Evolutionary conservation across 1,140 invertebrate genomes (phyloP).

Genomic region (Cylas formicarius): DNA sequence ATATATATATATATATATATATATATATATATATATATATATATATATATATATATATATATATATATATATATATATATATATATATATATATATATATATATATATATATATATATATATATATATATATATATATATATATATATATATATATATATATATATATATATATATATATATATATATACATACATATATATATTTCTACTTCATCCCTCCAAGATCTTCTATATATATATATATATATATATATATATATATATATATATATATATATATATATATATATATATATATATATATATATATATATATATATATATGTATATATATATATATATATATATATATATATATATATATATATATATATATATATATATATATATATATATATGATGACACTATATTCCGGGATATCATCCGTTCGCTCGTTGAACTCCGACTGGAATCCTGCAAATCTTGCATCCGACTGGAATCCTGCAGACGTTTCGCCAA

Average conservation of each 20-base stretch:
- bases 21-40: slow-evolving; percentile 5
- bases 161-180: slow-evolving; percentile 8
- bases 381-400: slow-evolving; percentile 3
- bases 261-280: slow-evolving; percentile 7
- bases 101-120: slow-evolving; percentile 2
- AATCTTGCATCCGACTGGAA: too few relatives aligned
- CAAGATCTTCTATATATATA: slow-evolving; percentile 7
- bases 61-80: slow-evolving; percentile 10
- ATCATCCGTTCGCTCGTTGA: too few relatives aligned
- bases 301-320: slow-evolving; percentile 10
- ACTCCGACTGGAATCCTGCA: too few relatives aligned
- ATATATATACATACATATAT: slow-evolving; percentile 8
- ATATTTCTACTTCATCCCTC: too few relatives aligned
- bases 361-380: slow-evolving; percentile 2
- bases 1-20: slow-evolving; percentile 7
- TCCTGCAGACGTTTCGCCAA: too few relatives aligned
- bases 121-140: neutral
- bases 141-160: slow-evolving; percentile 3
- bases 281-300: slow-evolving; percentile 10
- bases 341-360: neutral
- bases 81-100: slow-evolving; percentile 9
- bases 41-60: slow-evolving; percentile 10
- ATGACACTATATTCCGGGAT: too few relatives aligned
- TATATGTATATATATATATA: slow-evolving; percentile 6
- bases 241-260: slow-evolving; percentile 7